phyloP scores from a whole-genome alignment of 1,140 invertebrate species.

The Triops longicaudatus region DNA sequence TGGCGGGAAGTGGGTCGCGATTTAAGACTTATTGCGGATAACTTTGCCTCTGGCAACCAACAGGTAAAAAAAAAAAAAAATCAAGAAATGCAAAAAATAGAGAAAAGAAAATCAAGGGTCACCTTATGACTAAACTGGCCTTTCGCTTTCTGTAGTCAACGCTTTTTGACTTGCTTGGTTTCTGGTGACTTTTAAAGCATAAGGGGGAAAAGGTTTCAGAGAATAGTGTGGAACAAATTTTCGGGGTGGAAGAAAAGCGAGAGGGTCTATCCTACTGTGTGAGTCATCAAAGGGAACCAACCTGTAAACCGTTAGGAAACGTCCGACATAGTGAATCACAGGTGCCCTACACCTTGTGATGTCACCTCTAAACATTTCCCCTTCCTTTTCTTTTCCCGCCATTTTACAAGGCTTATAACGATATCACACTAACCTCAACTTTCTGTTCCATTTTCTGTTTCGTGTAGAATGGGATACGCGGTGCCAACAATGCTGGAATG shows the following conservation, averaged over 20 bases:
- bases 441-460: not conserved
- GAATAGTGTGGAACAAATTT: not conserved
- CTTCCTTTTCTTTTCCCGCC: not conserved
- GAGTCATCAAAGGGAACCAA: not conserved
- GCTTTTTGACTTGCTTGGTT: too few species aligned
- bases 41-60: not conserved
- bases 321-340: not conserved
- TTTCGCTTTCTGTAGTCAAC: not conserved
- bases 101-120: too few species aligned
- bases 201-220: not conserved
- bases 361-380: not conserved
- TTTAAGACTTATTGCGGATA: constrained; percentile 24
- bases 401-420: not conserved
- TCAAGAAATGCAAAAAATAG: too few species aligned
- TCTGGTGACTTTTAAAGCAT: not conserved
- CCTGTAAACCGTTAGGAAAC: constrained; percentile 3
- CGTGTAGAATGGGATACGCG: not conserved
- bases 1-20: constrained; percentile 27
- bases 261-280: not conserved
- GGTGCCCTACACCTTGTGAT: not conserved
- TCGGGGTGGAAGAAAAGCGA: not conserved
- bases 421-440: not conserved
- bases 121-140: not conserved
- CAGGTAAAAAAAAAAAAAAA: constrained; percentile 3
- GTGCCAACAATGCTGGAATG: not conserved